Evolutionary conservation across 2,888 invertebrate species (phyloP).

Genomic region (Cephus spinipes): DNA sequence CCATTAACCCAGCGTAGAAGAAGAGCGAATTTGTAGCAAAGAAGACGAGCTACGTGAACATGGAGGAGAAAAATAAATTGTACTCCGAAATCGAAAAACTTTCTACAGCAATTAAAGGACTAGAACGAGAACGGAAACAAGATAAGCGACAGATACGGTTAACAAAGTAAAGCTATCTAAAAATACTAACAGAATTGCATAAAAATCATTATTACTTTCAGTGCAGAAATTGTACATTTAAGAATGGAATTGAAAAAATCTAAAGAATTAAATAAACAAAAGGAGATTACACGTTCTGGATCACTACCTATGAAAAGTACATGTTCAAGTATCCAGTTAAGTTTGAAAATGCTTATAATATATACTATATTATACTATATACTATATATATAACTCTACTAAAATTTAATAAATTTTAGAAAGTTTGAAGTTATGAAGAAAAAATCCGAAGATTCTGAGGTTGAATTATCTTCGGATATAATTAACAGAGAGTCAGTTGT

Average conservation of each 20-base stretch:
- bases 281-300: background rate
- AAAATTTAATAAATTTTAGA: background rate
- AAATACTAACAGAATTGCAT: background rate
- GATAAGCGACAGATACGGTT: conserved; percentile 14
- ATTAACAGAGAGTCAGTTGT: background rate
- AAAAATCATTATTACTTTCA: conserved; percentile 10
- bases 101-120: conserved; percentile 3
- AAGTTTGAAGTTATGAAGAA: background rate
- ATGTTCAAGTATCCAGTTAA: background rate
- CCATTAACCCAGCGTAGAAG: background rate
- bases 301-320: background rate
- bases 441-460: background rate
- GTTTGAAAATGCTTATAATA: background rate
- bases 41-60: background rate
- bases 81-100: conserved; percentile 5
- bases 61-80: background rate
- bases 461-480: background rate
- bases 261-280: conserved; percentile 13
- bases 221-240: conserved; percentile 27
- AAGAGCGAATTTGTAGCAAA: background rate
- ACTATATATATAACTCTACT: background rate
- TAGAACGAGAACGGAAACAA: conserved; percentile 11
- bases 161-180: conserved; percentile 23
- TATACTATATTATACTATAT: too few species aligned
- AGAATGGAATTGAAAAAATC: conserved; percentile 23